A percentile compares a stretch with the other conserved stretches of the same genome.
Conservation (phyloP, 2,888 invertebrate genomes). For the Diabrotica balteata region DNA sequence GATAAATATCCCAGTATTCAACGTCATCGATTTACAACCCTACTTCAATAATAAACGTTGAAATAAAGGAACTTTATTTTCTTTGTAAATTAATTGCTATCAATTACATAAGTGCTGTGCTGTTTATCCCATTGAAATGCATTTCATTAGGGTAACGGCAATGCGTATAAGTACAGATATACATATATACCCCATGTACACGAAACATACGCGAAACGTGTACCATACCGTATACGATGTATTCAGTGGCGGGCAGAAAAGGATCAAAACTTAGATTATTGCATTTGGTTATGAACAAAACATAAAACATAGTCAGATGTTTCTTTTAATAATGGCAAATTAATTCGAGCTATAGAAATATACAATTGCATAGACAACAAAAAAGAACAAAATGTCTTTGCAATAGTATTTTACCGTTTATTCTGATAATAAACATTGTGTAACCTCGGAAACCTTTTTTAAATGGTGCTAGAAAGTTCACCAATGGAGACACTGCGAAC, state of each 20-base stretch:
- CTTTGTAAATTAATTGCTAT: not conserved
- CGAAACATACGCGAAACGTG: not conserved
- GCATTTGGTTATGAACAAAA: too few relatives aligned
- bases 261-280: too few relatives aligned
- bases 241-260: not conserved
- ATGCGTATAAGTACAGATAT: constrained; percentile 13
- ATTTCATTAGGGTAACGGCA: constrained; percentile 11
- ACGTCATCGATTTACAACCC: not conserved
- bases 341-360: too few relatives aligned
- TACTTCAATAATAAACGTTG: not conserved
- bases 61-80: not conserved
- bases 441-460: too few relatives aligned
- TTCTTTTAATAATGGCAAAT: too few relatives aligned
- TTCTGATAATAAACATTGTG: too few relatives aligned
- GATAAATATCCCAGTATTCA: not conserved
- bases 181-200: constrained; percentile 7
- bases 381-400: too few relatives aligned
- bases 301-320: too few relatives aligned
- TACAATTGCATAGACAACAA: too few relatives aligned
- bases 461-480: too few relatives aligned
- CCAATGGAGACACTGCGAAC: too few relatives aligned
- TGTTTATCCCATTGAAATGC: constrained; percentile 14
- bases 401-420: too few relatives aligned
- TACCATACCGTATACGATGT: not conserved
- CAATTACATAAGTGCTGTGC: not conserved